These are phyloP conservation scores for Drosophila barbarae DNA, from an alignment of 2,888 invertebrate species.

Conservation along the genomic window DNA sequence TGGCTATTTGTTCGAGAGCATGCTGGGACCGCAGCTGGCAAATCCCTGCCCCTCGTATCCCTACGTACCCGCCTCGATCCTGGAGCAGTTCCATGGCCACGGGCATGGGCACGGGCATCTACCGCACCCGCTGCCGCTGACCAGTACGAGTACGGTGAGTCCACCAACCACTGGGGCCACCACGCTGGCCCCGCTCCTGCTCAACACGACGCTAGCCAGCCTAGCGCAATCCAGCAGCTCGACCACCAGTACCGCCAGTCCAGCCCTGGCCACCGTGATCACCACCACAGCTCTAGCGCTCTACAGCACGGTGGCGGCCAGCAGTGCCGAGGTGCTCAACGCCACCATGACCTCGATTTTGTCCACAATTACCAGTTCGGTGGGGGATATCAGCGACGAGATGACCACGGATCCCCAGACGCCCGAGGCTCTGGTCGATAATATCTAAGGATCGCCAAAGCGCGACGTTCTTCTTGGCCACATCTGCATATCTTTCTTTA, in stretches of 20 bases:
- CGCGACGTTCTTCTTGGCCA: conserved; percentile 7
- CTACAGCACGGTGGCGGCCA: conserved; percentile 61
- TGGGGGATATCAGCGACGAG: conserved; percentile 61
- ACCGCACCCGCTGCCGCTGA: conserved; percentile 49
- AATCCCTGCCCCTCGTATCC: conserved; percentile 80
- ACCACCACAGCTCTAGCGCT: conserved; percentile 70
- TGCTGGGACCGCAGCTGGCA: conserved; percentile 82
- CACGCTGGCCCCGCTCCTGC: conserved; percentile 50
- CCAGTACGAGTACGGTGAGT: conserved; percentile 43
- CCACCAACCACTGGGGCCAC: conserved; percentile 32
- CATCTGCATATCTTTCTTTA: conserved; percentile 1
- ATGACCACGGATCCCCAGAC: conserved; percentile 76
- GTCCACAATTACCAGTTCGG: conserved; percentile 63
- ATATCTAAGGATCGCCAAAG: conserved; percentile 52
- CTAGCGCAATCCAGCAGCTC: conserved; percentile 42
- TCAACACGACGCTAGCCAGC: conserved; percentile 53
- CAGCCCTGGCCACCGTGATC: conserved; percentile 28
- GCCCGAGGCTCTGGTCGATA: conserved; percentile 69
- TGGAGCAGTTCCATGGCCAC: conserved; percentile 64
- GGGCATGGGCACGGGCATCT: conserved; percentile 41
- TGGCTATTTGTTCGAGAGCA: conserved; percentile 88
- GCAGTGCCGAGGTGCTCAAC: conserved; percentile 69
- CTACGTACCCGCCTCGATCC: conserved; percentile 67
- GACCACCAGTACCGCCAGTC: conserved; percentile 45
- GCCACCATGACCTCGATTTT: conserved; percentile 71